Base-by-base conservation (phyloP, 2,797 vertebrate species). In the Selene dorsalis region DNA sequence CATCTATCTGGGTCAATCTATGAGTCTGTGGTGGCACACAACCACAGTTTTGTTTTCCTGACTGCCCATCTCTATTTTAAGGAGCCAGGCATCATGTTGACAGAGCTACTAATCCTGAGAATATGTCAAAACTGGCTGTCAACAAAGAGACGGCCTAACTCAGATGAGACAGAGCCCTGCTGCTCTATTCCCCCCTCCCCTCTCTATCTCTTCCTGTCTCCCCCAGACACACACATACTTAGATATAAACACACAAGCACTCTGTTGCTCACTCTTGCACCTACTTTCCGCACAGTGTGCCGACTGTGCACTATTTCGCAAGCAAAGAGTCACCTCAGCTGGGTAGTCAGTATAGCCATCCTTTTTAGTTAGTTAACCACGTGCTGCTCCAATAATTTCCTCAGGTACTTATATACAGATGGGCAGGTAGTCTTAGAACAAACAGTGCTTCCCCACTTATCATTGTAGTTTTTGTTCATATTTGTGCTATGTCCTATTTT, bases 61-160 rank as follows among this genome's bases (percentile, higher is more conserved):
- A 85, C 80, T 78, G 74, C 63, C 53, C 57, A 73, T 84, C 83
- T 93, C 92, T 94, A 91, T 94, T 92, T 94, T 91, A 89, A 89
- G 90, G 85, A 86, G 69, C 75, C 41, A 13, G 82, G 85, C 77
- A 88, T 88, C 80, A 84, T 83, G 79, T 86, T 88, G 81, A 84
- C 84, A 84, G 82, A 84, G 72, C 73, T 61, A 64, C 84, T 92
- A 89, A 93, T 93, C 91, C 92, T 77, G 73, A 69, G 73, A 85
- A 89, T 81, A 84, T 88, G 89, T 90, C 64, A 85, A 82, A 80
- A 75, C 63, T 87, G 87, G 80, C 84, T 84, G 83, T 88, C 79
- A 84, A 83, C 85, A 91, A 86, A 80, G 70, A 87, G 66, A 53
- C 18, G 60, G 39, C 77, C 56, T 73, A 39, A 52, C 45, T 73